Evolutionary conservation across 2,113 vertebrate genomes (phyloP), one percentile per base, ranked within the genome.

Genomic region (Nesogale talazaci): DNA sequence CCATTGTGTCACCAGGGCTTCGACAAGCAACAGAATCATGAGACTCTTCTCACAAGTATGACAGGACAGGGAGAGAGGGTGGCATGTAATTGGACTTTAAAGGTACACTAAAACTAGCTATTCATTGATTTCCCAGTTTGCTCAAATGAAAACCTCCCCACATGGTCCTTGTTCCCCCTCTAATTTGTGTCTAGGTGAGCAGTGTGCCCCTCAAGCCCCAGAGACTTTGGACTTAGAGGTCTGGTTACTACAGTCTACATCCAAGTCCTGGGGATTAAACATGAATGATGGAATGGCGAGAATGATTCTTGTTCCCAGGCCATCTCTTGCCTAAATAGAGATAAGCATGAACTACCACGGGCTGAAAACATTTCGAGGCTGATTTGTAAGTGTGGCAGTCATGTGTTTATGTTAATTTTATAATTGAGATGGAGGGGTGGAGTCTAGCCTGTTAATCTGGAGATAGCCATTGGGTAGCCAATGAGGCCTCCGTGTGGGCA

Each of bases 321-420:
- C 34, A 67, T 63, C 77, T 86, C 40, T 77, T 82, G 56, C 63
- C 75, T 46, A 91, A 93, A 84, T 84, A 36, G 83, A 89, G 90
- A 80, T 2, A 87, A 34, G 46, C 90, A 95, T 87, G 91, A 91
- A 94, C 88, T 93, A 94, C 81, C 81, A 92, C 82, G 56, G 93
- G 61, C 82, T 85, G 74, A 88, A 94, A 91, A 91, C 84, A 75
- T 65, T 93, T 86, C 88, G 80, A 85, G 72, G 92, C 75, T 70
- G 59, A 38, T 77, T 83, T 89, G 65, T n/a, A n/a, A n/a, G n/a
- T n/a, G n/a, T n/a, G n/a, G n/a, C n/a, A n/a, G n/a, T n/a, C n/a
- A n/a, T n/a, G n/a, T n/a, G n/a, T n/a, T n/a, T n/a, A n/a, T n/a
- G n/a, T n/a, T n/a, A n/a, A n/a, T n/a, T n/a, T n/a, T n/a, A n/a